These are phyloP conservation scores for Pseudoatta argentina DNA, from an alignment of 1,140 invertebrate genomes.

Conservation along the genomic window DNA sequence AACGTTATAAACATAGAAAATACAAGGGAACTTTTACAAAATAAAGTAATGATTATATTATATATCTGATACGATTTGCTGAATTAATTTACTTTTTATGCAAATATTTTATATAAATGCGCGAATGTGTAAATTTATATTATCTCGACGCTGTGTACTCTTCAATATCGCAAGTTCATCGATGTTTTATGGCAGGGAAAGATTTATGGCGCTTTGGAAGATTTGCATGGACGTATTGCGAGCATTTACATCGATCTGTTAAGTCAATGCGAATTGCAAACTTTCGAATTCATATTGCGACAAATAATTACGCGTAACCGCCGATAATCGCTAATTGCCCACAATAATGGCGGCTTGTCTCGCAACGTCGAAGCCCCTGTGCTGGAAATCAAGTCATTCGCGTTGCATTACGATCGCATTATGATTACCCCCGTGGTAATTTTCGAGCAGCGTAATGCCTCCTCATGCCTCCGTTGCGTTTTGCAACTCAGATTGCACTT, in stretches of 20 bases:
- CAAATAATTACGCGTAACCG: conserved; percentile 71
- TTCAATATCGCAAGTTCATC: background rate
- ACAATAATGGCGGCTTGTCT: conserved; percentile 66
- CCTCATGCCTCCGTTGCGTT: conserved; percentile 66
- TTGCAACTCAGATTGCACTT: conserved; percentile 74
- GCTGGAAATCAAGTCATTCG: conserved; percentile 75
- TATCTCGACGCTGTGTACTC: background rate
- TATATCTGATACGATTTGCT: background rate
- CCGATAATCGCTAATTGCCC: conserved; percentile 73
- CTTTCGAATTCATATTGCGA: conserved; percentile 57
- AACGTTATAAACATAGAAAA: background rate
- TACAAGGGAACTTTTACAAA: background rate
- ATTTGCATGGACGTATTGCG: background rate
- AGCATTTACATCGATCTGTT: background rate
- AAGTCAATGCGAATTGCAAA: background rate
- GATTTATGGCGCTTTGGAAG: background rate
- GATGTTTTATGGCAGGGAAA: background rate
- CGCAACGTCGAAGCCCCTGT: conserved; percentile 56
- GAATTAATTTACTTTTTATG: background rate
- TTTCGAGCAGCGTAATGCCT: conserved; percentile 73
- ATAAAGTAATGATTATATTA: background rate
- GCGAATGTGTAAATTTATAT: background rate
- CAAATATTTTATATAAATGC: background rate
- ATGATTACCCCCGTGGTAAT: conserved; percentile 74
- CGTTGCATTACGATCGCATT: conserved; percentile 77